Evolutionary conservation across 2,797 vertebrate species (phyloP), one percentile per base, ranked within the genome.

Genomic region (Etheostoma nigrum): DNA sequence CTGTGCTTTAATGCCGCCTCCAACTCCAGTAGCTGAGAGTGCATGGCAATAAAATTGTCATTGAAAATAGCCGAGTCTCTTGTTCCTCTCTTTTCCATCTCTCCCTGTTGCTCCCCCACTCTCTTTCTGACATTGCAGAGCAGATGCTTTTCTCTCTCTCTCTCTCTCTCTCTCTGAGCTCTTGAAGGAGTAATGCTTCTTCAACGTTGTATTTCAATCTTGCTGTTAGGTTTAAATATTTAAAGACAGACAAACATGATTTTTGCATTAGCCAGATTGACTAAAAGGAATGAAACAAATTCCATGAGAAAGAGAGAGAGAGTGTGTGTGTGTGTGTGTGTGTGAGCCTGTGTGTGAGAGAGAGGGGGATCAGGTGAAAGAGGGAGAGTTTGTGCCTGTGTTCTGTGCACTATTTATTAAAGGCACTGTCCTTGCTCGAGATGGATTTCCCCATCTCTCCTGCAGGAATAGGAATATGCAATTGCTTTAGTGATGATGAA

Each of bases 261-360:
- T 95, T 93, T 94, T 95, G 91, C 94, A 95, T 95, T 95, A 95
- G 94, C 89, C 89, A 92, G 91, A 94, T 94, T 95, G 93, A 91
- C 93, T 94, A 92, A 93, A 93, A 94, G 86, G 84, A 92, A 93
- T 90, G 87, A 92, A 93, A 94, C 87, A 89, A 91, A 93, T 92
- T 94, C 74, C 82, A 87, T 82, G 78, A 86, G 83, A 74, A 76
- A 74, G 53, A 49, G 62, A 62, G 69, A 81, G 67, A 5, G 30
- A 4, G 30, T 1, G 30, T 30, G 30, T 30, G 30, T 30, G 30
- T 30, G 30, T 30, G 30, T 30, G 30, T 5, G 84, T 75, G 66
- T 65, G 58, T 76, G 62, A 67, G 61, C 71, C 36, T 66, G 33
- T 76, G 48, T 76, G 52, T 47, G 27, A 45, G 19, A 36, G 51